A percentile compares a stretch with the other conserved stretches of the same genome.
Evolutionary conservation across 2,113 vertebrate species (phyloP).

Genomic region (Myotis lucifugus): DNA sequence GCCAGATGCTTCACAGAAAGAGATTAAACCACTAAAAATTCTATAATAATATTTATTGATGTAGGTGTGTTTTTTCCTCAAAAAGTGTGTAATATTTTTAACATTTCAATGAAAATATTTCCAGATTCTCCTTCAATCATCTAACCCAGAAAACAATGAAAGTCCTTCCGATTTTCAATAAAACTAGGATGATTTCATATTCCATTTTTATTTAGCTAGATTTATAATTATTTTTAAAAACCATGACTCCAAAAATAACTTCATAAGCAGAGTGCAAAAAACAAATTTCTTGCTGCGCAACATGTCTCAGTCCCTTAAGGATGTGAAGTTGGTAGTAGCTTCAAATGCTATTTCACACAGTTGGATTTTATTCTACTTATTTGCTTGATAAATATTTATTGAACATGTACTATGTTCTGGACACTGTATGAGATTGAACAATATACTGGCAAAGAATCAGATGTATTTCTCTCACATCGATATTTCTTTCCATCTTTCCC

Average conservation of each 20-base stretch:
- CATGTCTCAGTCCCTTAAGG: background rate
- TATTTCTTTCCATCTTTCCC: too few species aligned
- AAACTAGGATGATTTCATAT: background rate
- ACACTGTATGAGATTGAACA: background rate
- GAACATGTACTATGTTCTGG: background rate
- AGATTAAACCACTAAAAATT: conserved; percentile 1
- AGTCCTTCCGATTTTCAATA: background rate
- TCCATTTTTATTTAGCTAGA: background rate
- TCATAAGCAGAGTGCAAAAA: background rate
- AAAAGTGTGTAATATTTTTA: background rate
- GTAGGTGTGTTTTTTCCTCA: background rate
- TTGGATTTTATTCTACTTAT: background rate
- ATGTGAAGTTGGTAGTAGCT: background rate
- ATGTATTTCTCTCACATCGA: background rate
- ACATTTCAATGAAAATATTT: background rate
- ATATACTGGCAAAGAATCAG: background rate
- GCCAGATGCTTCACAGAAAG: background rate
- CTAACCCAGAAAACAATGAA: background rate
- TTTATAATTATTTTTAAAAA: background rate
- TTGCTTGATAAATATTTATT: background rate
- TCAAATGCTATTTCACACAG: background rate
- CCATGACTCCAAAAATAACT: background rate
- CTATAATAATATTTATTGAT: background rate
- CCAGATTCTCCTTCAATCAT: background rate
- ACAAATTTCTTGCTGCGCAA: background rate